phyloP scores from a whole-genome alignment of 2,888 invertebrate species.

The Tenthredo amoena region DNA sequence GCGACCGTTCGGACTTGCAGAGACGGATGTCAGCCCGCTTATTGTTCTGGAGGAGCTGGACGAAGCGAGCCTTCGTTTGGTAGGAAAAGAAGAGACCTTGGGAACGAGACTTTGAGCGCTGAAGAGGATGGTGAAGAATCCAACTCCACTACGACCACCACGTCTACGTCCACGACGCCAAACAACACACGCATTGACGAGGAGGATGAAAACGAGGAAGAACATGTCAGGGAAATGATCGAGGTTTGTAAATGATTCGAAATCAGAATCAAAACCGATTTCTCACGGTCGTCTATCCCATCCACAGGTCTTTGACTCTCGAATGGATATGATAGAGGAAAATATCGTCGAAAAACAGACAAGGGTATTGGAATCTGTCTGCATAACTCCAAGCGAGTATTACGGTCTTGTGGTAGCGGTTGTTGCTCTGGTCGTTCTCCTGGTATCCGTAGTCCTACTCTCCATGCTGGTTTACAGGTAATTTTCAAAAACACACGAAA shows the following conservation, averaged over 20 bases:
- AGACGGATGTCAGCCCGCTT: slow-evolving; percentile 94
- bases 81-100: slow-evolving; percentile 82
- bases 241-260: slow-evolving; percentile 81
- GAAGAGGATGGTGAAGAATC: slow-evolving; percentile 66
- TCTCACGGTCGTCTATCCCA: background rate
- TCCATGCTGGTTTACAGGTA: slow-evolving; percentile 90
- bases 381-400: slow-evolving; percentile 91
- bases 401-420: slow-evolving; percentile 91
- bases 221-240: slow-evolving; percentile 94
- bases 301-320: slow-evolving; percentile 88
- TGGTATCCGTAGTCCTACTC: slow-evolving; percentile 87
- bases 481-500: slow-evolving; percentile 29
- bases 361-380: slow-evolving; percentile 86
- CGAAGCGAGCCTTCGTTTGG: slow-evolving; percentile 92
- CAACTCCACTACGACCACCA: slow-evolving; percentile 71
- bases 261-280: background rate
- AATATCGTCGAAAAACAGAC: slow-evolving; percentile 76
- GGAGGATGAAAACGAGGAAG: slow-evolving; percentile 81
- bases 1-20: slow-evolving; percentile 94
- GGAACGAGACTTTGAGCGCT: slow-evolving; percentile 74
- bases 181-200: slow-evolving; percentile 79
- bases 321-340: slow-evolving; percentile 78
- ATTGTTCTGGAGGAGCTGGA: slow-evolving; percentile 89
- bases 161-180: slow-evolving; percentile 73
- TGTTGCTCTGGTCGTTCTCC: slow-evolving; percentile 86